Evolutionary conservation across 1,140 invertebrate genomes (phyloP), one percentile per base, ranked within the genome.

Genomic region (Holcopasites calliopsidis): DNA sequence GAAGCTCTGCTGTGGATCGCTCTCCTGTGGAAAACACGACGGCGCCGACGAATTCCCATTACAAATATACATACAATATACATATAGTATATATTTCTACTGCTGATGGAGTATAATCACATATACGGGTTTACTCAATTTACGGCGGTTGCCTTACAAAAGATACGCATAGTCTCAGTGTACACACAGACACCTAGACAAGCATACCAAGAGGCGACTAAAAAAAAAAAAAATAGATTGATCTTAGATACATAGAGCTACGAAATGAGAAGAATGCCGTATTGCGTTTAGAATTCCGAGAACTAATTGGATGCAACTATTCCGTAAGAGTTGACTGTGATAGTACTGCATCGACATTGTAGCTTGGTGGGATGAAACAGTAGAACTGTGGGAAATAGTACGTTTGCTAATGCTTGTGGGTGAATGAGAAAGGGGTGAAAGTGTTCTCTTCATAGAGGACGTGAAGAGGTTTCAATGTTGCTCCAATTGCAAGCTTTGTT

Each of bases 251-350:
- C 26, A 55, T n/a, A 5, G 23, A 76, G 65, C 80, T 81, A 72
- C 42, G 69, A 21, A 50, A 10, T 52, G n/a, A 49, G n/a, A 23
- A 2, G 33, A 70, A 23, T 2, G 11, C 38, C 62, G 79, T 77
- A 72, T 81, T 77, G 68, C 80, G 80, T 82, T 83, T 82, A 83
- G 80, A 83, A 83, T 83, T 66, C 54, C 75, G 75, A 74, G 5
- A 69, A n/a, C n/a, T 38, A 21, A 33, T 28, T 54, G 44, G 44
- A 54, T 69, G 72, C 73, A 47, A 33, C 66, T 79, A 81, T 69
- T 76, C 50, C 71, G 52, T 72, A 44, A 49, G 58, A 64, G 76
- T 81, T 68, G 76, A 72, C 79, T 81, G 79, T 82, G 80, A 81
- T 81, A 81, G 79, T 80, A 80, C n/a, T 80, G 79, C 74, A 80